Evolutionary conservation across 1,140 invertebrate genomes (phyloP).

Genomic region (Drosophila navojoa): DNA sequence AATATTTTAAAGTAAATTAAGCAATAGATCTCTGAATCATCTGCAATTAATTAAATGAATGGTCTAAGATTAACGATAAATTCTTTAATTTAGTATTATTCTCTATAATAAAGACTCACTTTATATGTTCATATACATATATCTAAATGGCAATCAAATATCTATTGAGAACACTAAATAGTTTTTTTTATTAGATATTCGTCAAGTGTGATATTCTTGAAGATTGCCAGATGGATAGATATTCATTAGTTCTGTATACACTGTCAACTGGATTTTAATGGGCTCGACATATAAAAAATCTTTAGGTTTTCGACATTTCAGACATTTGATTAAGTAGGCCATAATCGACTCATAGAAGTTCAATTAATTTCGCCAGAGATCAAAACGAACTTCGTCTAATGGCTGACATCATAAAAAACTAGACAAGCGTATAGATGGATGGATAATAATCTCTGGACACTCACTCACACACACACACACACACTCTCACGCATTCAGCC

Average conservation of each 20-base stretch:
- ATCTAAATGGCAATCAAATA: no score
- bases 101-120: no score
- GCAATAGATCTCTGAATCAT: no score
- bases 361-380: slow-evolving; percentile 24
- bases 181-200: no score
- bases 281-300: slow-evolving; percentile 17
- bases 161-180: no score
- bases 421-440: slow-evolving; percentile 19
- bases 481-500: slow-evolving; percentile 50
- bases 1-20: not conserved
- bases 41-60: no score
- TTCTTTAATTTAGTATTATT: not conserved
- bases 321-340: slow-evolving; percentile 37
- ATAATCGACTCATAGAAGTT: not conserved
- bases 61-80: not conserved
- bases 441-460: slow-evolving; percentile 17
- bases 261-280: not conserved
- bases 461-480: slow-evolving; percentile 26
- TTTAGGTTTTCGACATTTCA: not conserved
- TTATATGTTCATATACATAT: no score
- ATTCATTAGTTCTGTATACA: not conserved
- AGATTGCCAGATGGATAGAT: not conserved
- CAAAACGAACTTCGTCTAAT: slow-evolving; percentile 28
- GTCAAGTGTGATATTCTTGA: no score
- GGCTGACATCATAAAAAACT: slow-evolving; percentile 35